These are phyloP conservation scores for Artibeus lituratus DNA, from an alignment of 2,797 vertebrate species.

Conservation along the genomic window DNA sequence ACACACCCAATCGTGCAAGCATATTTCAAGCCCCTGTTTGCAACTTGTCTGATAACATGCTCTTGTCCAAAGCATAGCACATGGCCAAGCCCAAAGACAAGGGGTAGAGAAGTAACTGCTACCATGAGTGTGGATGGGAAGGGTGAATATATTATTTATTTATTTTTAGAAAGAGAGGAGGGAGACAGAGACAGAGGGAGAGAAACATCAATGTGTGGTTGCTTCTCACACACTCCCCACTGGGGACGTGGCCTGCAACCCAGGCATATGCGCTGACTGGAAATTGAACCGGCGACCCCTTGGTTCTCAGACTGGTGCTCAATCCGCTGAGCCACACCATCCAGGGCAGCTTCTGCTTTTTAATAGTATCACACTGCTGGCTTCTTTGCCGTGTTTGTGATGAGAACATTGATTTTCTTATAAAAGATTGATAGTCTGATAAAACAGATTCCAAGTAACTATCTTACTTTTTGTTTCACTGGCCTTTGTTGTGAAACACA, in stretches of 20 bases:
- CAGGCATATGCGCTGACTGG: too few species aligned
- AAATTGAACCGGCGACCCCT: too few species aligned
- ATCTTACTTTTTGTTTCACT: not conserved
- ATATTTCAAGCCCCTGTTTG: not conserved
- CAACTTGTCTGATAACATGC: not conserved
- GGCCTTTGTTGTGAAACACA: not conserved
- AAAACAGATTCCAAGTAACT: not conserved
- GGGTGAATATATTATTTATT: not conserved
- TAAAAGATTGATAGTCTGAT: not conserved
- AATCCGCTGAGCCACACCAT: too few species aligned
- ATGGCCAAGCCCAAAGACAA: not conserved
- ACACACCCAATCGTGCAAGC: not conserved
- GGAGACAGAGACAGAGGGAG: too few species aligned
- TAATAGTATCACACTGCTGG: not conserved
- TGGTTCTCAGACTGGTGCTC: too few species aligned
- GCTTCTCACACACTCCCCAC: too few species aligned
- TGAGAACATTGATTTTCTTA: constrained; percentile 12
- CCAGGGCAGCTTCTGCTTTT: too few species aligned
- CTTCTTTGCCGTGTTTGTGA: not conserved
- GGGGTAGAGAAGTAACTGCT: not conserved
- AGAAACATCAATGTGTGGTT: too few species aligned
- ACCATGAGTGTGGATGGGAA: not conserved
- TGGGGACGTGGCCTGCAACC: too few species aligned
- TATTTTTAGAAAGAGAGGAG: too few species aligned
- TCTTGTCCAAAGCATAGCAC: not conserved